Base-by-base conservation (phyloP, 2,113 vertebrate genomes). In the Pedionomus torquatus region DNA sequence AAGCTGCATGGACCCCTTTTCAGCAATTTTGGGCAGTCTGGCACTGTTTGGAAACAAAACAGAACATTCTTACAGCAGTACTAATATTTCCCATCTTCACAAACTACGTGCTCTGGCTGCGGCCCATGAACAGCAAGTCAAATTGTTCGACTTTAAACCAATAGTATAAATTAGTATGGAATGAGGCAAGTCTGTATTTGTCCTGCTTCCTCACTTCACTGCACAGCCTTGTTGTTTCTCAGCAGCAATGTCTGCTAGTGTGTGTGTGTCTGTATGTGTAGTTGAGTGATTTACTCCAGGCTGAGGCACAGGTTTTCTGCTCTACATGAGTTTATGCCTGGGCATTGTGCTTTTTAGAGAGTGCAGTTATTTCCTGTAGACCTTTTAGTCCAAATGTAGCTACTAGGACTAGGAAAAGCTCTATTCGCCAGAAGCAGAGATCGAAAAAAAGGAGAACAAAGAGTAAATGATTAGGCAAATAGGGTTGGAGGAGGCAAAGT, bases 31-130 rank as follows among this genome's bases (percentile, higher is more conserved):
- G 70, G 91, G 76, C 76, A 82, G 28, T 46, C 58, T 92, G 39
- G 25, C 31, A 37, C 33, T 33, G 52, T 87, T 86, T 82, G 52
- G 71, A 85, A 94, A 76, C 14, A 69, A 93, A 87, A 11, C 37
- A 49, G 86, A 84, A 9, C 28, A 48, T 75, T 87, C n/a, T 30
- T 81, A 55, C 10, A 57, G 37, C 11, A 26, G 31, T 39, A 35
- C 35, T 19, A 51, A 86, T 71, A 64, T 70, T 81, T 87, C 43
- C 20, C 6, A 10, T 86, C 68, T 70, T 80, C 33, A 63, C 24
- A 57, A 83, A 70, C 44, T 31, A 8, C 0, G 0, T 24, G 1
- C 28, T 68, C 14, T 20, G 4, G 57, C 44, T 70, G 4, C 44
- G 37, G 51, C 55, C 54, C 23, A 5, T 17, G 25, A 54, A n/a